These are phyloP conservation scores for Emydocephalus ijimae DNA, from an alignment of 2,113 vertebrate species.

Conservation along the genomic window DNA sequence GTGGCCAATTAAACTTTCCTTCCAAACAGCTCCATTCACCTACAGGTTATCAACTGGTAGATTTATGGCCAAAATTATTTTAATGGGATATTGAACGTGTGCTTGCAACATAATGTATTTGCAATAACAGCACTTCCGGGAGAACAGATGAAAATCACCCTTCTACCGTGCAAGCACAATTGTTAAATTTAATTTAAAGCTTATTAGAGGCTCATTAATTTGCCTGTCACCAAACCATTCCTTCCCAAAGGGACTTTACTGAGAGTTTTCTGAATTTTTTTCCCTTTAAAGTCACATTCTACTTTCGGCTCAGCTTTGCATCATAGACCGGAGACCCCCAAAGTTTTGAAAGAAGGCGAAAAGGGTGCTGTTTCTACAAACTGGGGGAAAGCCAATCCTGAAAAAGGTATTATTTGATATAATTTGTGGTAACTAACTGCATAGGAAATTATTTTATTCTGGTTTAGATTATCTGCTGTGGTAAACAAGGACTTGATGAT, in stretches of 20 bases:
- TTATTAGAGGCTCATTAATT: slow-evolving; percentile 23
- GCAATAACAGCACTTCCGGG: slow-evolving; percentile 6
- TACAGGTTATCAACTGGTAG: slow-evolving; percentile 25
- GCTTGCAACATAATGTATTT: slow-evolving; percentile 17
- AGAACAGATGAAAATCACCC: slow-evolving; percentile 18
- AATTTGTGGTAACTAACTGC: not conserved
- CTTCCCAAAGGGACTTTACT: not conserved
- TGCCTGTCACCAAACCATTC: slow-evolving; percentile 9
- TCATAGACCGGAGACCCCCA: fast-evolving
- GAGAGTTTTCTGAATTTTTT: not conserved
- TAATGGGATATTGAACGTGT: slow-evolving; percentile 27
- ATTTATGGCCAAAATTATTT: slow-evolving; percentile 38
- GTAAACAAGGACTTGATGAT: not conserved
- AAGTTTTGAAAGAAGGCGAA: fast-evolving
- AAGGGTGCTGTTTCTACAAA: not conserved
- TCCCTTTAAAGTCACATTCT: not conserved
- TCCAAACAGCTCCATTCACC: not conserved
- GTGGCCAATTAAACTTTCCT: not conserved
- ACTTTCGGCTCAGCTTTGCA: not conserved
- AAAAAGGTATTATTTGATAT: not conserved
- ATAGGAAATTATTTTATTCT: not conserved
- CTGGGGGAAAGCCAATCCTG: not conserved
- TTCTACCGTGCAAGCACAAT: not conserved
- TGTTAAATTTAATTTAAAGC: slow-evolving; percentile 14
- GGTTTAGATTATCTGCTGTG: not conserved